Evolutionary conservation across 2,888 invertebrate species (phyloP), one percentile per base, ranked within the genome.

Genomic region (Lasioglossum malachurum): DNA sequence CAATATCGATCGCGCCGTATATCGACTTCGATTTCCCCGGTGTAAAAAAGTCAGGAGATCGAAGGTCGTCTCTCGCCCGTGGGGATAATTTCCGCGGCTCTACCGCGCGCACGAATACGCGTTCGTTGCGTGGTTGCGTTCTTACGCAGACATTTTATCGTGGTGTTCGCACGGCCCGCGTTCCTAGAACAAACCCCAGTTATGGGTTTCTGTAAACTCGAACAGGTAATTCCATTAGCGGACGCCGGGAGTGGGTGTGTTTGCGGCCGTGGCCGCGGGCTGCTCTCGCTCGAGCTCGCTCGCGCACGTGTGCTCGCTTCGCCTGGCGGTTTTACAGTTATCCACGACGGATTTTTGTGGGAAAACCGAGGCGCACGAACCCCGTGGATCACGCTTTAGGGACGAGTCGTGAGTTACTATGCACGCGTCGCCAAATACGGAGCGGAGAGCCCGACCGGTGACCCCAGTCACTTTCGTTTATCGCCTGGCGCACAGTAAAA

Each of bases 191-290:
- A 91, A 91, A 91, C 91, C 88, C 81, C 90, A 81, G 88, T 90
- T 89, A 91, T 90, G 89, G 89, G 90, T 91, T 92, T 91, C 91
- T 87, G 91, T 91, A 91, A 92, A 91, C 92, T 91, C 90, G 92
- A 88, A 92, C 92, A 89, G 90, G 91, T 92, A 92, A 91, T 91
- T 92, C 91, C 92, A 92, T 91, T 91, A 91, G 89, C 88, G 87
- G 86, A 73, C 69, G 76, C 60, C 83, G 82, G 77, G 81, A 86
- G 91, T 91, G 92, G 92, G 91, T 91, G 91, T 91, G 91, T 90
- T 91, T 90, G 90, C 84, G 87, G 86, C 84, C 71, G 64, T 73
- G 83, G 64, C 86, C 86, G 73, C 78, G 44, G 78, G 75, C 85
- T 67, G 35, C 35, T 19, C 19, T 12, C 4, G 60, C 35, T 23